Evolutionary conservation across 2,888 invertebrate species (phyloP).

Genomic region (Temnothorax rugatulus): DNA sequence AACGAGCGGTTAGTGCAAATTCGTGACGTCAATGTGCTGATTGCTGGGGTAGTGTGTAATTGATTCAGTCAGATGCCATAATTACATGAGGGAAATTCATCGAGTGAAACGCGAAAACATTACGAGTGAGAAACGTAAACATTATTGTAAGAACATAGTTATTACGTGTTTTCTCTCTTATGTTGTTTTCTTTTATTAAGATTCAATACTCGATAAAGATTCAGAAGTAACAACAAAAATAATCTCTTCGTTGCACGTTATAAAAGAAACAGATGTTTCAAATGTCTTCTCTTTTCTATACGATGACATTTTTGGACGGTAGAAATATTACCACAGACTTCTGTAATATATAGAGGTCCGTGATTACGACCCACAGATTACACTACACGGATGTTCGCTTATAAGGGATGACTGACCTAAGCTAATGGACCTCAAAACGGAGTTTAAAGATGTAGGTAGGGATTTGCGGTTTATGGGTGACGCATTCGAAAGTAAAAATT

Average conservation of each 20-base stretch:
- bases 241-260: background rate
- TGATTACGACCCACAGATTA: slow-evolving; percentile 19
- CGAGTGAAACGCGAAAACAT: slow-evolving; percentile 11
- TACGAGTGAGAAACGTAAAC: background rate
- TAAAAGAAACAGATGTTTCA: slow-evolving; percentile 11
- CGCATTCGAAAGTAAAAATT: slow-evolving; percentile 72
- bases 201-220: background rate
- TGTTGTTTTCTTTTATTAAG: background rate
- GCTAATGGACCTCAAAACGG: slow-evolving; percentile 52
- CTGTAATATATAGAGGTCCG: too few species aligned
- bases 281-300: background rate
- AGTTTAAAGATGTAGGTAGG: slow-evolving; percentile 18
- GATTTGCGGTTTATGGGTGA: slow-evolving; percentile 63
- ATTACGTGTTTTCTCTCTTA: background rate
- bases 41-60: slow-evolving; percentile 30
- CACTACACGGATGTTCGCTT: background rate
- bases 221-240: background rate
- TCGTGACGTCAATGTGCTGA: slow-evolving; percentile 33
- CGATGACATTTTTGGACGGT: background rate
- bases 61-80: slow-evolving; percentile 14
- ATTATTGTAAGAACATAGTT: background rate
- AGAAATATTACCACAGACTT: background rate
- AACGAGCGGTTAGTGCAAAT: slow-evolving; percentile 18
- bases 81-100: background rate
- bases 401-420: slow-evolving; percentile 60